A percentile compares a stretch with the other conserved stretches of the same genome.
phyloP scores from a whole-genome alignment of 2,797 vertebrate species.

The Oreonectes daqikongensis region DNA sequence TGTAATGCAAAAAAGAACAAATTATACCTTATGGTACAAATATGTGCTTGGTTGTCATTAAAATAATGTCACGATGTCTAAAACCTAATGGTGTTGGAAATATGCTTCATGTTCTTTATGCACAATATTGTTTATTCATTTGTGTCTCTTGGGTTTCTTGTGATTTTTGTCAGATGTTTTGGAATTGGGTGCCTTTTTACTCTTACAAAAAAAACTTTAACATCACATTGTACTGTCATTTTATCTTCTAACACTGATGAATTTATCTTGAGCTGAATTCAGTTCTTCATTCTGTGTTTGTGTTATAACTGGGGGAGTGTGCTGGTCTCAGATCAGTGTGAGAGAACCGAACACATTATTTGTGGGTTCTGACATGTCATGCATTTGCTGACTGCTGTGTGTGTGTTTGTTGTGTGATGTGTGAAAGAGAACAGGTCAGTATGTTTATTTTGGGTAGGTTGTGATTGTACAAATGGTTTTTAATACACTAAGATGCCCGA shows the following conservation, averaged over 20 bases:
- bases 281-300: neutral
- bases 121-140: neutral
- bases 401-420: neutral
- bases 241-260: conserved; percentile 9
- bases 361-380: neutral
- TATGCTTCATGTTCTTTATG: neutral
- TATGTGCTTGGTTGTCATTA: neutral
- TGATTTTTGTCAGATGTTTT: conserved; percentile 15
- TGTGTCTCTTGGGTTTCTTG: neutral
- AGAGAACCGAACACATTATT: neutral
- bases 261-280: conserved; percentile 8
- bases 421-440: neutral
- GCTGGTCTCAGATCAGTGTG: conserved; percentile 15
- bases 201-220: neutral
- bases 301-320: neutral
- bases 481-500: conserved; percentile 12
- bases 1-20: neutral
- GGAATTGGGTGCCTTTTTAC: conserved; percentile 35
- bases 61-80: neutral
- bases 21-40: neutral
- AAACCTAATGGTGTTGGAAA: neutral
- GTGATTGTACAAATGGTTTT: conserved; percentile 17
- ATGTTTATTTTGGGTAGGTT: neutral
- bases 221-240: conserved; percentile 13
- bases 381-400: neutral